Evolutionary conservation across 23 tunicate genomes (phyloP).

Genomic region (Pegea sp.): DNA sequence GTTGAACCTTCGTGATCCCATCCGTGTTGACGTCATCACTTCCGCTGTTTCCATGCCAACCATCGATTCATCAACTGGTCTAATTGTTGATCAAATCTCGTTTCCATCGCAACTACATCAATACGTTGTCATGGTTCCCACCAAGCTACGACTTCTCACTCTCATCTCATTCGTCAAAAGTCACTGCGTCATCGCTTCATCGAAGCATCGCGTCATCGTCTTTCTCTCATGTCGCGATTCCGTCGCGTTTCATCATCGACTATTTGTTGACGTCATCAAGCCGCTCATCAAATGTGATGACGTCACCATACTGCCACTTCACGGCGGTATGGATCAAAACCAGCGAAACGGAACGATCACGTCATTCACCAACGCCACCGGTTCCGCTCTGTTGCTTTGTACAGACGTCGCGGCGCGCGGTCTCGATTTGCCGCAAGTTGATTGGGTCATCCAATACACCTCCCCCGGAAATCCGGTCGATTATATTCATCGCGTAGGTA

Average conservation of each 20-base stretch:
- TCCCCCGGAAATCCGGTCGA: conserved; percentile 86
- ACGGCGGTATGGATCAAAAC: conserved; percentile 83
- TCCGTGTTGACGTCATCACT: conserved; percentile 10
- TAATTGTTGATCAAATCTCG: conserved; percentile 30
- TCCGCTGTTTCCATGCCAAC: neutral
- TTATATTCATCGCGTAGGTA: conserved; percentile 84
- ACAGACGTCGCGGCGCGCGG: conserved; percentile 99
- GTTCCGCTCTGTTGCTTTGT: conserved; percentile 24
- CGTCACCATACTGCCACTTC: conserved; percentile 46
- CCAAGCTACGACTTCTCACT: conserved; percentile 49
- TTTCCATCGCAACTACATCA: conserved; percentile 42
- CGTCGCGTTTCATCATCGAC: conserved; percentile 44
- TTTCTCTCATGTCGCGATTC: conserved; percentile 87
- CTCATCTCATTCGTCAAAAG: conserved; percentile 33
- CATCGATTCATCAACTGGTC: conserved; percentile 18
- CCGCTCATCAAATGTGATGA: too few relatives aligned
- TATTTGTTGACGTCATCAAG: conserved; percentile 5
- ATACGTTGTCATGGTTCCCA: conserved; percentile 55
- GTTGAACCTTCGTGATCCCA: conserved; percentile 45
- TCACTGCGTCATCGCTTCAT: conserved; percentile 4
- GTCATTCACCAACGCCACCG: conserved; percentile 11
- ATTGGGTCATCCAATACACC: conserved; percentile 81
- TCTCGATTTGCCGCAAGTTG: conserved; percentile 73
- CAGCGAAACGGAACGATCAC: conserved; percentile 25
- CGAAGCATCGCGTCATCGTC: conserved; percentile 29